Evolutionary conservation across 2,888 invertebrate species (phyloP).

Genomic region (Caenorhabditis drosophilae): DNA sequence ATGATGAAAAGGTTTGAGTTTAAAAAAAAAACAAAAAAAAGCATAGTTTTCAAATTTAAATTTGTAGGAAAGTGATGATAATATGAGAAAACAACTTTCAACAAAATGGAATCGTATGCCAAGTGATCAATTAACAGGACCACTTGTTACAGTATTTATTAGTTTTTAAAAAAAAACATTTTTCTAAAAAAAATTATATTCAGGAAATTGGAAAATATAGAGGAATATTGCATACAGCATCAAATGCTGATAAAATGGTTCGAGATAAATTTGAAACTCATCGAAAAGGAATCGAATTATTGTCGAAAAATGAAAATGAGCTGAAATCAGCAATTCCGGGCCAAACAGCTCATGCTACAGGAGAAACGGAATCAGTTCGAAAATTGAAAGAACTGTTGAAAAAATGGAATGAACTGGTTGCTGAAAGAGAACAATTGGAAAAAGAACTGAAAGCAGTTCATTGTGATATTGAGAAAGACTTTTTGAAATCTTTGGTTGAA

Average conservation of each 20-base stretch:
- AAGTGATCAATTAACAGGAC: conserved; percentile 85
- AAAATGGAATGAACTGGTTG: conserved; percentile 73
- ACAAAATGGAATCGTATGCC: conserved; percentile 89
- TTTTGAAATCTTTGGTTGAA: conserved; percentile 78
- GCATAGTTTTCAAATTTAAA: neutral
- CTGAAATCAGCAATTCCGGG: conserved; percentile 79
- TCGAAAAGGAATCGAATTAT: conserved; percentile 80
- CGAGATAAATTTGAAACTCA: conserved; percentile 84
- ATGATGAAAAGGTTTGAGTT: conserved; percentile 79
- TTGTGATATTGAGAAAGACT: conserved; percentile 75
- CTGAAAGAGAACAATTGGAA: conserved; percentile 73
- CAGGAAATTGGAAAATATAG: conserved; percentile 87
- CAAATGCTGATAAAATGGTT: conserved; percentile 81
- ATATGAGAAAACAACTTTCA: conserved; percentile 86
- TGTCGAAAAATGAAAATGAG: conserved; percentile 74
- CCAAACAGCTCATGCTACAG: conserved; percentile 53
- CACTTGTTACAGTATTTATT: conserved; percentile 77
- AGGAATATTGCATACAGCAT: conserved; percentile 87
- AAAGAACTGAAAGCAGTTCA: conserved; percentile 51
- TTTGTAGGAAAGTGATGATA: conserved; percentile 85
- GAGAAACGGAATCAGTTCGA: conserved; percentile 74
- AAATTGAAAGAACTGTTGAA: conserved; percentile 81
- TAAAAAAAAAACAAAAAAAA: conserved; percentile 79
- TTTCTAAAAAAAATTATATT: no score
- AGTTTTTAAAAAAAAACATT: no score